Evolutionary conservation across 2,888 invertebrate genomes (phyloP), one percentile per base, ranked within the genome.

Genomic region (Cheilosia impressa): DNA sequence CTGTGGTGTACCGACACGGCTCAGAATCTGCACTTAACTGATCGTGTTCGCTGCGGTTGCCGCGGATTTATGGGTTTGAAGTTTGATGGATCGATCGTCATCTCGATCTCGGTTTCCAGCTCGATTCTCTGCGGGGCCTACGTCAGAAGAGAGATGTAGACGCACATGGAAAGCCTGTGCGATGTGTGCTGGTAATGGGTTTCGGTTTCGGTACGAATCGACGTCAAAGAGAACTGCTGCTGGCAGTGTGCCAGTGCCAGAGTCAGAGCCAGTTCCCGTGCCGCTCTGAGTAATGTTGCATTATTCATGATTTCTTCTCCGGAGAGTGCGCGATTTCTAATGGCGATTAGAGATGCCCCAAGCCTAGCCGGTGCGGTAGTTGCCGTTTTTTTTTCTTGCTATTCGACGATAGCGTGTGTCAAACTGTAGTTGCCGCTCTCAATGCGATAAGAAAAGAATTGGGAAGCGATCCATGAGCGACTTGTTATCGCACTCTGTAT

Each of bases 11-110:
- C 81, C 71, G 47, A 62, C 66, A 57, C 68, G 62, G 72, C 62
- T 72, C 72, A 68, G 62, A 76, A 76, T 71, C 65, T 76, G 68
- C 53, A 76, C 58, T 85, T 72, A 63, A 85, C 85, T 85, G 81
- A 81, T 77, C 77, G 81, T n/a, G 22, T 22, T 63, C 50, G 66
- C 38, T 41, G 71, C 41, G 27, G 43, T 38, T 71, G 65, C 47
- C 63, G 73, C 10, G 65, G 76, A 57, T 85, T 85, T 85, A 84
- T 80, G 84, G 66, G 41, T 27, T 55, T 19, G 43, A 53, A 22
- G 55, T 71, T 84, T 76, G 80, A 80, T 50, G 60, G 69, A 84
- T 76, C 43, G 57, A 63, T 81, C 63, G 69, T 71, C 58, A 71
- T 62, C 52, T 22, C 22, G 22, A 52, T 52, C 24, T 47, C n/a